phyloP scores from a whole-genome alignment of 2,888 invertebrate genomes.

The Acleris holmiana region DNA sequence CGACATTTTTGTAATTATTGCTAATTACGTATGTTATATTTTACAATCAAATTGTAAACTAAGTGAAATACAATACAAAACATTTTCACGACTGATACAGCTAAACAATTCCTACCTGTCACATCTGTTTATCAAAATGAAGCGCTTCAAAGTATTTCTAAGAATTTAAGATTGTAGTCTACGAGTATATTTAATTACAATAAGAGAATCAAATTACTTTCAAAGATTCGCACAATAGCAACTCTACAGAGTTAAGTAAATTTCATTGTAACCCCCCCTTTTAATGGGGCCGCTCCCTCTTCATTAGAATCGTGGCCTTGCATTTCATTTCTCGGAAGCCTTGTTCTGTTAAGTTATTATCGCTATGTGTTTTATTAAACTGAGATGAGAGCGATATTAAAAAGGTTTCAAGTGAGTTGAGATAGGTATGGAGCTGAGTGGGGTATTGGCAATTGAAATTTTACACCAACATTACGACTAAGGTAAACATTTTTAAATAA shows the following conservation, averaged over 20 bases:
- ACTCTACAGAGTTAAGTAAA: slow-evolving; percentile 13
- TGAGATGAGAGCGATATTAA: slow-evolving; percentile 14
- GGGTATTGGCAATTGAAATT: background rate
- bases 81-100: too few relatives aligned
- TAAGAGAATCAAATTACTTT: slow-evolving; percentile 9
- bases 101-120: too few relatives aligned
- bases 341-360: slow-evolving; percentile 16
- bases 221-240: slow-evolving; percentile 18
- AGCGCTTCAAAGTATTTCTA: background rate
- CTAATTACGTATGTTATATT: background rate
- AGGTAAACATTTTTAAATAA: background rate
- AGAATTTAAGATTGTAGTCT: slow-evolving; percentile 1
- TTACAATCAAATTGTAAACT: too few relatives aligned
- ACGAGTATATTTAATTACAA: slow-evolving; percentile 2
- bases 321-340: slow-evolving; percentile 11
- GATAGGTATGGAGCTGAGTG: background rate
- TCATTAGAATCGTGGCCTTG: slow-evolving; percentile 17
- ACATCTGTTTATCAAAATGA: background rate
- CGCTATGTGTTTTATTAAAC: slow-evolving; percentile 20
- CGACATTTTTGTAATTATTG: background rate
- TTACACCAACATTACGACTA: background rate
- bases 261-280: slow-evolving; percentile 18
- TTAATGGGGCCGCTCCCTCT: slow-evolving; percentile 15
- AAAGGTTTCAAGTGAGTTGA: slow-evolving; percentile 8
- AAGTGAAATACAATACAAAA: too few relatives aligned